phyloP scores from a whole-genome alignment of 2,113 vertebrate species.

The Sinocyclocheilus anshuiensis region DNA sequence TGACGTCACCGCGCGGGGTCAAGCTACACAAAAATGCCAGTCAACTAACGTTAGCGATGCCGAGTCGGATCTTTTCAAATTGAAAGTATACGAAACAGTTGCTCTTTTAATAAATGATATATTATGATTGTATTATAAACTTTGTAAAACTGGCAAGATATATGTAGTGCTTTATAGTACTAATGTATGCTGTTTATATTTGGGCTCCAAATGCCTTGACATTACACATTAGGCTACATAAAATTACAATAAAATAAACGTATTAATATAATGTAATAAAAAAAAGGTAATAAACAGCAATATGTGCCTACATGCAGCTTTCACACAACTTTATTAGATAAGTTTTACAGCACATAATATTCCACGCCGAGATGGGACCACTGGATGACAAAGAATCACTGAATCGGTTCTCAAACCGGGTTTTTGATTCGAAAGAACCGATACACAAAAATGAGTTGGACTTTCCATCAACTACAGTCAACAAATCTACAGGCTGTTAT shows the following conservation, averaged over 20 bases:
- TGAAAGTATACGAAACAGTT: neutral
- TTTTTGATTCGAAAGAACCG: neutral
- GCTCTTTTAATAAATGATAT: no score
- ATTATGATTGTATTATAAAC: no score
- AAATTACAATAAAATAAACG: neutral
- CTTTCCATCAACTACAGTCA: neutral
- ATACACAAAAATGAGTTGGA: neutral
- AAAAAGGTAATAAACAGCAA: neutral
- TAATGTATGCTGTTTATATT: neutral
- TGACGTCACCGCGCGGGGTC: slow-evolving; percentile 81
- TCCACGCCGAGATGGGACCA: neutral
- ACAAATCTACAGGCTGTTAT: neutral
- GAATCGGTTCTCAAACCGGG: neutral
- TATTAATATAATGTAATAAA: neutral
- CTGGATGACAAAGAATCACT: slow-evolving; percentile 1
- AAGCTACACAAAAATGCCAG: slow-evolving; percentile 27
- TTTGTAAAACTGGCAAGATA: no score
- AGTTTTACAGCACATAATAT: neutral
- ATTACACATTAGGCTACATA: neutral
- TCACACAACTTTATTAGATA: neutral
- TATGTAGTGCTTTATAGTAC: neutral
- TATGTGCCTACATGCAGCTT: neutral
- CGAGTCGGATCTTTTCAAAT: slow-evolving; percentile 13
- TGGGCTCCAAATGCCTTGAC: neutral
- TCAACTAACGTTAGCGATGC: no score